Conservation (phyloP, 2,888 invertebrate species). For the Incurvaria masculella region DNA sequence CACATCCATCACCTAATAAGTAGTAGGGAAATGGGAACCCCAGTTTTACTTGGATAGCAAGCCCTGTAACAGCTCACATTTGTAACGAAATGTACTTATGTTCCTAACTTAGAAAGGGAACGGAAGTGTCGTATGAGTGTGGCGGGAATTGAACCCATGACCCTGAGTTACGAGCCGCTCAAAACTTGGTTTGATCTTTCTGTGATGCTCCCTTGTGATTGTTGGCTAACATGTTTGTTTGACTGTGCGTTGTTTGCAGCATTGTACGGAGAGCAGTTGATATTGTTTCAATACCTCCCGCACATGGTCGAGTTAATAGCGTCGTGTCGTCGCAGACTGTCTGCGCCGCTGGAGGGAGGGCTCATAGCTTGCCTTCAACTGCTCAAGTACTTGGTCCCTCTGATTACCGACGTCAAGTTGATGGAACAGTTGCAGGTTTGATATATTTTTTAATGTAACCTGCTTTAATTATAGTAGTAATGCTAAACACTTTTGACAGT, state of each 20-base stretch:
- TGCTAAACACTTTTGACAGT: too few species aligned
- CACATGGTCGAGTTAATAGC: conserved; percentile 84
- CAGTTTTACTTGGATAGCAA: too few species aligned
- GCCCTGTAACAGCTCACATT: too few species aligned
- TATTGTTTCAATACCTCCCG: conserved; percentile 85
- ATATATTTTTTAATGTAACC: too few species aligned
- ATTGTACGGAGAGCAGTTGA: conserved; percentile 84
- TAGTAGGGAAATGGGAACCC: too few species aligned
- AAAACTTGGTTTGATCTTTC: neutral
- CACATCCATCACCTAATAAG: too few species aligned
- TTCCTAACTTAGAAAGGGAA: too few species aligned
- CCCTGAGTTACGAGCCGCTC: neutral
- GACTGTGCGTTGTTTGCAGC: conserved; percentile 57
- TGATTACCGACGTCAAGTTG: conserved; percentile 75
- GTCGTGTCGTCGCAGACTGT: conserved; percentile 76
- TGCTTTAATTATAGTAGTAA: too few species aligned
- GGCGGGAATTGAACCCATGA: too few species aligned
- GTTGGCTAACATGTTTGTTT: neutral
- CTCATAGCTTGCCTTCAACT: conserved; percentile 80
- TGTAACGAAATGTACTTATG: too few species aligned
- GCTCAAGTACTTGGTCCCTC: conserved; percentile 75
- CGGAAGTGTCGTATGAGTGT: too few species aligned
- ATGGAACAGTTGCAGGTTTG: conserved; percentile 83
- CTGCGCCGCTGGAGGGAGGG: conserved; percentile 83
- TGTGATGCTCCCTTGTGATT: neutral